These are phyloP conservation scores for Urophycis tenuis DNA, from an alignment of 2,797 vertebrate genomes.

Conservation along the genomic window DNA sequence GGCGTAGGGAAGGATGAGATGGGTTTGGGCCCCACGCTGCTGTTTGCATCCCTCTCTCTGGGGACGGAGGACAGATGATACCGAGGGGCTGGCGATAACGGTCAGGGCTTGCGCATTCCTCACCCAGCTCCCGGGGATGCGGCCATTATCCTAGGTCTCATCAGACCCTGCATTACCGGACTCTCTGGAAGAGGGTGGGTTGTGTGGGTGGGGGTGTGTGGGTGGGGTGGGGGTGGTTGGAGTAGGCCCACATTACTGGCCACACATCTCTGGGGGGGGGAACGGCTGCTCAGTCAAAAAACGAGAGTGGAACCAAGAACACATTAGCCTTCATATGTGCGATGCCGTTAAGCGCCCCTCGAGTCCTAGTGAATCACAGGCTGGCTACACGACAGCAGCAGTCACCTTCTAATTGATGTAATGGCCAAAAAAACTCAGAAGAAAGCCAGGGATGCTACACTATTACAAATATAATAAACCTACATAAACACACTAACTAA, in stretches of 20 bases:
- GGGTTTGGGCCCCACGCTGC: constrained; percentile 27
- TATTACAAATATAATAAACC: constrained; percentile 19
- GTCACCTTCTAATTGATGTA: constrained; percentile 30
- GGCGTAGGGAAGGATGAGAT: constrained; percentile 3
- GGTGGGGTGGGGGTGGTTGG: not conserved
- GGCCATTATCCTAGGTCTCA: constrained; percentile 50
- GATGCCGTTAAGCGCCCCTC: constrained; percentile 5
- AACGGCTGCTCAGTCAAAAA: constrained; percentile 22
- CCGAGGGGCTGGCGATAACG: constrained; percentile 36
- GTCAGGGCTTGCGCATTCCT: constrained; percentile 47
- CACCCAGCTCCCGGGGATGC: constrained; percentile 43
- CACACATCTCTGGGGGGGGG: constrained; percentile 22
- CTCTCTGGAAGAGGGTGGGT: not conserved
- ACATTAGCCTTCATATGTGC: constrained; percentile 18
- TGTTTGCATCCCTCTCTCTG: constrained; percentile 45
- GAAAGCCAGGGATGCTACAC: not conserved
- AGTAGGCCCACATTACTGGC: constrained; percentile 5
- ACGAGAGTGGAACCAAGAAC: constrained; percentile 12
- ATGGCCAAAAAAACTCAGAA: constrained; percentile 8
- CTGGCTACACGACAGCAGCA: constrained; percentile 13
- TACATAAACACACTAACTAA: constrained; percentile 1
- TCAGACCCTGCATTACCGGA: not conserved
- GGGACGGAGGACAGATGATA: constrained; percentile 55
- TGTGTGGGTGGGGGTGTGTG: not conserved
- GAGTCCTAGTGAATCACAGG: constrained; percentile 34